Base-by-base conservation (phyloP, 2,797 vertebrate genomes). In the Botia kubotai region DNA sequence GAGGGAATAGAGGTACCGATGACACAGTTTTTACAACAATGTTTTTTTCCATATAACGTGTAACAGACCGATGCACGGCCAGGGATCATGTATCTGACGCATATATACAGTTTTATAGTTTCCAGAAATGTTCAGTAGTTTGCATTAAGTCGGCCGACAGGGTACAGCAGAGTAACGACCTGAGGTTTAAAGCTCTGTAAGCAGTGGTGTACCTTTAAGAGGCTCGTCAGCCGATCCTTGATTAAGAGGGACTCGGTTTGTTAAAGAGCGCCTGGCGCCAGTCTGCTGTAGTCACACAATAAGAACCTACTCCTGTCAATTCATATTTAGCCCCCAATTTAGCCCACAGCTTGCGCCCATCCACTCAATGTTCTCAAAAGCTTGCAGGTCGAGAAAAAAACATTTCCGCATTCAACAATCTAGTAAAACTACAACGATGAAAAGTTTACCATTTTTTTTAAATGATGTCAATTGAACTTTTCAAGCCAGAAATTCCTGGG, bases 221-320 rank as follows among this genome's bases (percentile, higher is more conserved):
- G 85, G 88, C 86, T 84, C 86, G 84, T 88, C 90, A 89, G 86
- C 77, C 81, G 89, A 88, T 90, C 84, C 86, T 76, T 88, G 90
- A 91, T 93, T 90, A 92, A 91, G 85, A 86, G 87, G 87, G 87
- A 87, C 86, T 89, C 75, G 83, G 86, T 88, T 90, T 90, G 92
- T 92, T 92, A 91, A 92, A 92, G 90, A 89, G 86, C 90, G 89
- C 93, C 91, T 93, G 95, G 95, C 94, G 94, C 94, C 95, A 92
- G 93, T 92, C 92, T 91, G 91, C 93, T 93, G 92, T 92, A 90
- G 89, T 92, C 92, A 91, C 90, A 93, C 94, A 94, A 94, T 92
- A 93, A 95, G 94, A 92, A 91, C 92, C 92, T 92, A 92, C 92
- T 93, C 89, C 93, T 95, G 95, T 96, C 95, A 95, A 93, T 94